These are phyloP conservation scores for Nannoperca obscura DNA, from an alignment of 2,797 vertebrate genomes.

Conservation along the genomic window DNA sequence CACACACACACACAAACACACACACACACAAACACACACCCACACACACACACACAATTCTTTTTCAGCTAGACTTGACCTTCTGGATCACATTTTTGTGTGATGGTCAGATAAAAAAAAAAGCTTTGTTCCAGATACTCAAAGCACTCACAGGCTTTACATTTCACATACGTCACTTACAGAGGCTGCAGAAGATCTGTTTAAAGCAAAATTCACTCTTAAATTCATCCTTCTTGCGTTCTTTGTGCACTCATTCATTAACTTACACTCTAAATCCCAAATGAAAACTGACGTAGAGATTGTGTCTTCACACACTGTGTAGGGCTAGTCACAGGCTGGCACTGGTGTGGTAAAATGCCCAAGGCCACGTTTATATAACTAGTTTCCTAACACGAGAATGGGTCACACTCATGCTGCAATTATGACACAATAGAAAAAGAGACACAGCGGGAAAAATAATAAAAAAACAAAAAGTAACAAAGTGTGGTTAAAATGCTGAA, in stretches of 20 bases:
- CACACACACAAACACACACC: no score
- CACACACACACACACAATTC: no score
- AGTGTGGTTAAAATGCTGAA: conserved; percentile 7
- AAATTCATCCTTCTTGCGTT: neutral
- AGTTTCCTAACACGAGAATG: conserved; percentile 52
- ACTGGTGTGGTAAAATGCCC: conserved; percentile 45
- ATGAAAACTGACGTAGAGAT: conserved; percentile 30
- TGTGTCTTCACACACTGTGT: conserved; percentile 2
- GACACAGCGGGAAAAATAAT: neutral
- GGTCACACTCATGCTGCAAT: conserved; percentile 54
- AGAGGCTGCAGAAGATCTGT: neutral
- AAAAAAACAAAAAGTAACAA: neutral
- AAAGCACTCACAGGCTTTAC: neutral
- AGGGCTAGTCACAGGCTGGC: conserved; percentile 19
- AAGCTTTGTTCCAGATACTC: neutral
- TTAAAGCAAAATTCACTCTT: neutral
- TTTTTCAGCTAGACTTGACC: conserved; percentile 26
- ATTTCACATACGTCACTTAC: neutral
- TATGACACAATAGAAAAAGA: conserved; percentile 46
- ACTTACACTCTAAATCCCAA: conserved; percentile 3
- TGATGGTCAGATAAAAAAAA: conserved; percentile 7
- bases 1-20: no score
- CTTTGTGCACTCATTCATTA: conserved; percentile 1
- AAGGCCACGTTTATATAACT: conserved; percentile 69
- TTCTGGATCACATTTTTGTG: conserved; percentile 24